Percentiles rank a stretch among this genome's conserved stretches.
phyloP scores from a whole-genome alignment of 2,113 vertebrate genomes.

The Macquaria australasica region DNA sequence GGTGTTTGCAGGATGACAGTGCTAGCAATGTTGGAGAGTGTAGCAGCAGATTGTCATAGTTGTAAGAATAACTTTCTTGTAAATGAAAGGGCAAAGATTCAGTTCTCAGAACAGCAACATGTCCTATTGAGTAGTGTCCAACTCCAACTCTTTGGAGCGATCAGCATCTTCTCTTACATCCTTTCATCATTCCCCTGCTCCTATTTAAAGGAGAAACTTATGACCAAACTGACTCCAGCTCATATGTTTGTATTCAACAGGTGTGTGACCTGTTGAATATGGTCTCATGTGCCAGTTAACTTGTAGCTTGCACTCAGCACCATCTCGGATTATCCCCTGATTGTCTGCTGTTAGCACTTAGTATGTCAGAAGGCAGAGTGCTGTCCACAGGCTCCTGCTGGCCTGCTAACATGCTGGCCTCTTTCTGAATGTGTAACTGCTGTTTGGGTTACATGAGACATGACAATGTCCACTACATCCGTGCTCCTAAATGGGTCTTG shows the following conservation, averaged over 20 bases:
- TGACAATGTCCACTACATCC: neutral
- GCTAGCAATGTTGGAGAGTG: neutral
- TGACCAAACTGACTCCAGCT: neutral
- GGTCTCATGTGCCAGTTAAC: slow-evolving; percentile 11
- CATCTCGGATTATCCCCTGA: slow-evolving; percentile 13
- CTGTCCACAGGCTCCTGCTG: neutral
- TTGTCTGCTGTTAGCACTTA: slow-evolving; percentile 12
- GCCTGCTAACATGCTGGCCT: slow-evolving; percentile 14
- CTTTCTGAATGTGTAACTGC: neutral
- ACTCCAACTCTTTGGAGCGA: neutral
- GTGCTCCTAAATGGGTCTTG: neutral
- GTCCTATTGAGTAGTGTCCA: neutral
- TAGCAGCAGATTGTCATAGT: neutral
- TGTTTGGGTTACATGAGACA: neutral
- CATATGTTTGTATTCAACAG: neutral
- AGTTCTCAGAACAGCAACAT: neutral
- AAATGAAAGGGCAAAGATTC: neutral
- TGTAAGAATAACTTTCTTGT: neutral
- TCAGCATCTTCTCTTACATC: neutral
- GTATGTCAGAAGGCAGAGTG: slow-evolving; percentile 3
- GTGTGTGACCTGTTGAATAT: slow-evolving; percentile 9
- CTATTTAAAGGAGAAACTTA: neutral
- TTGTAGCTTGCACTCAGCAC: slow-evolving; percentile 12
- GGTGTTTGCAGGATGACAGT: neutral
- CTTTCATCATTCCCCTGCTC: neutral